phyloP scores from a whole-genome alignment of 2,113 vertebrate species.

The Zeus faber region DNA sequence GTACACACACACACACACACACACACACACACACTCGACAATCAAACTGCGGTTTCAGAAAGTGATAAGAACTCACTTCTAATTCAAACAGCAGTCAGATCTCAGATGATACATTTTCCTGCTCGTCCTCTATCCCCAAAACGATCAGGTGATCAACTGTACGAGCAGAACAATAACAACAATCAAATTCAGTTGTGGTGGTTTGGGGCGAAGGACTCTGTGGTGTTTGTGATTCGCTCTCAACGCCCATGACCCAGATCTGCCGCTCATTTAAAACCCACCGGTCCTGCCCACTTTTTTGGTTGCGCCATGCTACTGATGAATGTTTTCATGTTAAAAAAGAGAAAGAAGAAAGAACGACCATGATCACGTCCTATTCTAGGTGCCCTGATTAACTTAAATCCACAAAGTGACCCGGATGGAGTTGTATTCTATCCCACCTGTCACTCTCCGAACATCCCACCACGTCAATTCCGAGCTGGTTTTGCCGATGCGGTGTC shows the following conservation, averaged over 20 bases:
- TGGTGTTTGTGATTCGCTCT: neutral
- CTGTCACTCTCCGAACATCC: too few relatives aligned
- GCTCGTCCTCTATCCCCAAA: neutral
- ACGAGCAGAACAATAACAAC: neutral
- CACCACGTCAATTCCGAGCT: too few relatives aligned
- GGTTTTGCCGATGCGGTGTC: too few relatives aligned
- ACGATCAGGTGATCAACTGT: constrained; percentile 5
- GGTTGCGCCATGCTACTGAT: constrained; percentile 22
- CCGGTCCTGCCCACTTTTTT: constrained; percentile 14
- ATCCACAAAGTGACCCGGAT: constrained; percentile 6
- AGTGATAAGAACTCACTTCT: neutral
- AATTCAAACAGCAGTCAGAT: too few relatives aligned
- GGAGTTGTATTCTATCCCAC: too few relatives aligned
- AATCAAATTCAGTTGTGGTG: neutral
- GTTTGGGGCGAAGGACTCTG: neutral
- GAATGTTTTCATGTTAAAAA: constrained; percentile 26
- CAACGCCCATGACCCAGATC: constrained; percentile 29
- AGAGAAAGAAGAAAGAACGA: too few relatives aligned
- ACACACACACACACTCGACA: neutral
- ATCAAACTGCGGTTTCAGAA: neutral
- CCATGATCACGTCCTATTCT: constrained; percentile 11
- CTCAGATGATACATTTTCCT: neutral
- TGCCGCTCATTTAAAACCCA: constrained; percentile 27
- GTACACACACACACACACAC: too few relatives aligned
- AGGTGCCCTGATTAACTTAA: constrained; percentile 38